Evolutionary conservation across 2,888 invertebrate genomes (phyloP).

Genomic region (Acanthococcus lagerstroemiae): DNA sequence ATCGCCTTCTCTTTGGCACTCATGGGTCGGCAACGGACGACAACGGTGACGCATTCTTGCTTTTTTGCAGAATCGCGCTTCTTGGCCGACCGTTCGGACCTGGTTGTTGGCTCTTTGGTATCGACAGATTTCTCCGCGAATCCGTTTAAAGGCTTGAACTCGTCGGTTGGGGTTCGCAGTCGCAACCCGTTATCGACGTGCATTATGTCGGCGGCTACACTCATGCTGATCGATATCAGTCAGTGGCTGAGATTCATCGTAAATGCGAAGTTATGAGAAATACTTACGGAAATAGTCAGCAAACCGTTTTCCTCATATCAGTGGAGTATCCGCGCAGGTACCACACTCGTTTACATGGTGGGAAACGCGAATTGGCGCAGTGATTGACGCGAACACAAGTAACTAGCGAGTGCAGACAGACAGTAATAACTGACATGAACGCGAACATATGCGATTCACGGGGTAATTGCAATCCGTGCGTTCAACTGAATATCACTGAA

Average conservation of each 20-base stretch:
- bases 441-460: not conserved
- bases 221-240: too few species aligned
- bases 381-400: not conserved
- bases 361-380: not conserved
- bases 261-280: too few species aligned
- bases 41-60: slow-evolving; percentile 88
- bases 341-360: too few species aligned
- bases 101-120: not conserved
- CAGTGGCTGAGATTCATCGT: too few species aligned
- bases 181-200: not conserved
- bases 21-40: slow-evolving; percentile 93
- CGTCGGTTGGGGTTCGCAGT: not conserved
- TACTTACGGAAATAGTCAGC: too few species aligned
- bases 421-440: not conserved
- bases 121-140: not conserved
- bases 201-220: not conserved
- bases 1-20: slow-evolving; percentile 71
- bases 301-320: too few species aligned
- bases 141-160: slow-evolving; percentile 12
- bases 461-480: not conserved
- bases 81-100: not conserved
- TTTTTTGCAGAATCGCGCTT: slow-evolving; percentile 20
- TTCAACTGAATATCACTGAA: not conserved
- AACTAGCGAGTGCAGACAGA: not conserved
- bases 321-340: too few species aligned